Percentiles rank a stretch among this genome's conserved stretches.
Evolutionary conservation across 2,113 vertebrate species (phyloP).

Genomic region (Dunckerocampus dactyliophorus): DNA sequence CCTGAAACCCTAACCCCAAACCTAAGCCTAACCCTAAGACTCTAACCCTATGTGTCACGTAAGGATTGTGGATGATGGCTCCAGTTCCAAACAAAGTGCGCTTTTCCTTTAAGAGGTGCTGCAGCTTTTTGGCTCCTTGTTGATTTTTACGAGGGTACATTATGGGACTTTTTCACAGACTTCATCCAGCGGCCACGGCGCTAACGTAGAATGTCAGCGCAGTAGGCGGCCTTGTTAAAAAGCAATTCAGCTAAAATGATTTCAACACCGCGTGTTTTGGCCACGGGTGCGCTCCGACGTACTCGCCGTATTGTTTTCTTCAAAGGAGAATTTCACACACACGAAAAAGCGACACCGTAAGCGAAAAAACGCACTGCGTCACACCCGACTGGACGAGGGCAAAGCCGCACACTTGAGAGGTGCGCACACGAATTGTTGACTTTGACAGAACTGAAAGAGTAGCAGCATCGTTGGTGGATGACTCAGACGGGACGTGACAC

Average conservation of each 20-base stretch:
- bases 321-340: constrained; percentile 73
- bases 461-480: too few species aligned
- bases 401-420: constrained; percentile 66
- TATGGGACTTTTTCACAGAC: constrained; percentile 43
- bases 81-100: not conserved
- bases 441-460: constrained; percentile 20
- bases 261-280: constrained; percentile 71
- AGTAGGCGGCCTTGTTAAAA: constrained; percentile 76
- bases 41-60: too few species aligned
- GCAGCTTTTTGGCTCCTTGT: constrained; percentile 18
- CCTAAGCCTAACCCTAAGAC: too few species aligned
- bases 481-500: too few species aligned
- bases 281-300: constrained; percentile 62
- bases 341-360: constrained; percentile 73
- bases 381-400: constrained; percentile 69
- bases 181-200: constrained; percentile 66
- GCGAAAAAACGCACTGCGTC: constrained; percentile 70
- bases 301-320: constrained; percentile 70
- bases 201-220: constrained; percentile 72
- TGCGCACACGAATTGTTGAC: constrained; percentile 60
- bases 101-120: constrained; percentile 1
- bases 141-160: constrained; percentile 27
- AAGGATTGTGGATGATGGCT: too few species aligned
- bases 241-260: constrained; percentile 76
- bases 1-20: too few species aligned